phyloP scores from a whole-genome alignment of 2,797 vertebrate genomes.

The Sebastes jordani region DNA sequence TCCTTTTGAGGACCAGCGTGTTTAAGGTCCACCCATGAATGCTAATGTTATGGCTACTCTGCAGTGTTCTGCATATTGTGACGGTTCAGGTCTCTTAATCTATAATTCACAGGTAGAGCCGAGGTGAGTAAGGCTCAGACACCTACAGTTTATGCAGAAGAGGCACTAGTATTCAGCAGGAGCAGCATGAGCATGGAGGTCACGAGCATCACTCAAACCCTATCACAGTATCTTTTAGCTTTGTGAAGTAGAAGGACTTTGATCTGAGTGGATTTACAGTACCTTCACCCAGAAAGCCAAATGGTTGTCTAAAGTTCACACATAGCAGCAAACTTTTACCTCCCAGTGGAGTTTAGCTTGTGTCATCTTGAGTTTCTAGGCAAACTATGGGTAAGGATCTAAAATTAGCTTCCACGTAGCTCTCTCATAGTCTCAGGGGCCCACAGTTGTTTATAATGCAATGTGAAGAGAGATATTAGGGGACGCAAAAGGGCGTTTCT shows the following conservation, averaged over 20 bases:
- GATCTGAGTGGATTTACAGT: background rate
- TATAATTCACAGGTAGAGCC: slow-evolving; percentile 54
- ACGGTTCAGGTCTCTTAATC: slow-evolving; percentile 42
- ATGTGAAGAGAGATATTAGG: slow-evolving; percentile 11
- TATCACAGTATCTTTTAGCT: slow-evolving; percentile 5
- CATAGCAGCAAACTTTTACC: slow-evolving; percentile 6
- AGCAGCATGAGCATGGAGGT: background rate
- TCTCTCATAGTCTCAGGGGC: slow-evolving; percentile 26
- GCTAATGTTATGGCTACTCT: slow-evolving; percentile 12
- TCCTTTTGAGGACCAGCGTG: background rate
- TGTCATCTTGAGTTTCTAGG: slow-evolving; percentile 45
- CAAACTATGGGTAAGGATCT: slow-evolving; percentile 27
- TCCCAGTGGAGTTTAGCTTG: slow-evolving; percentile 6
- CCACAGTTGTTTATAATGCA: slow-evolving; percentile 25
- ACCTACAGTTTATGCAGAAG: slow-evolving; percentile 26
- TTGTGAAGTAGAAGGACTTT: slow-evolving; percentile 13
- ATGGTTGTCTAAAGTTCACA: slow-evolving; percentile 21
- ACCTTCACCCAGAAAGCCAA: background rate
- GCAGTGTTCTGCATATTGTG: slow-evolving; percentile 39
- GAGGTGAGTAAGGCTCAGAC: slow-evolving; percentile 29
- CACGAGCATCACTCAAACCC: background rate
- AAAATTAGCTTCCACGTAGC: slow-evolving; percentile 33
- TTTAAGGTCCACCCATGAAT: slow-evolving; percentile 31
- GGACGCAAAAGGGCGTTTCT: slow-evolving; percentile 2
- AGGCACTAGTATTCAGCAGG: slow-evolving; percentile 19